These are phyloP conservation scores for Pentalonia nigronervosa DNA, from an alignment of 1,140 invertebrate genomes.

Conservation along the genomic window DNA sequence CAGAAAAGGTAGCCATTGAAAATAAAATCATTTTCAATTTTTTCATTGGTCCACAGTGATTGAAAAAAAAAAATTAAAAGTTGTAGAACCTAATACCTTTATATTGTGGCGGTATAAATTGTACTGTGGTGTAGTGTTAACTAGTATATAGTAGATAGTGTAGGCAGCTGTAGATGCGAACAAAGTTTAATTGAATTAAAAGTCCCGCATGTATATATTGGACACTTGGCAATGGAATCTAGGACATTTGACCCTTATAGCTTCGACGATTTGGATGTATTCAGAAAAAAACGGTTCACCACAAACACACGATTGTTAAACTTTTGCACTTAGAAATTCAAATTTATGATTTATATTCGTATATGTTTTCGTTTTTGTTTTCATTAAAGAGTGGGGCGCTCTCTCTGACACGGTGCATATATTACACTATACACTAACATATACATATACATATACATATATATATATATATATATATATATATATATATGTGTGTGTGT, in stretches of 20 bases:
- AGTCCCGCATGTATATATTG: neutral
- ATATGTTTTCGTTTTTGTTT: constrained; percentile 49
- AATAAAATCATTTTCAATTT: neutral
- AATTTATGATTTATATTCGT: constrained; percentile 43
- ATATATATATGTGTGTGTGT: too few relatives aligned
- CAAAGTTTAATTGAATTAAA: constrained; percentile 36
- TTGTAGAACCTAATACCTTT: neutral
- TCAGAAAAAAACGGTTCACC: constrained; percentile 15
- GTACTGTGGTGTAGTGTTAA: neutral
- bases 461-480: neutral
- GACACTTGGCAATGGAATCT: neutral
- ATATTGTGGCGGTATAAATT: neutral
- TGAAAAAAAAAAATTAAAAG: constrained; percentile 18
- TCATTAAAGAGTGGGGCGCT: neutral
- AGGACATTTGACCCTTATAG: constrained; percentile 1
- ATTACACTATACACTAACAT: constrained; percentile 6
- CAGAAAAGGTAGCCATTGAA: neutral
- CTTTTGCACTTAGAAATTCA: constrained; percentile 49
- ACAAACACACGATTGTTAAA: neutral
- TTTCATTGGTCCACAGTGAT: neutral
- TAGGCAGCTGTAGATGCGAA: neutral
- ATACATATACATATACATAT: neutral
- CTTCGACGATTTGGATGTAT: neutral
- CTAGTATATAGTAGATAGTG: neutral
- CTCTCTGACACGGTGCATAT: constrained; percentile 7